Percentiles rank a stretch among this genome's conserved stretches.
phyloP scores from a whole-genome alignment of 2,797 vertebrate genomes.

The Apogon hyalosoma region DNA sequence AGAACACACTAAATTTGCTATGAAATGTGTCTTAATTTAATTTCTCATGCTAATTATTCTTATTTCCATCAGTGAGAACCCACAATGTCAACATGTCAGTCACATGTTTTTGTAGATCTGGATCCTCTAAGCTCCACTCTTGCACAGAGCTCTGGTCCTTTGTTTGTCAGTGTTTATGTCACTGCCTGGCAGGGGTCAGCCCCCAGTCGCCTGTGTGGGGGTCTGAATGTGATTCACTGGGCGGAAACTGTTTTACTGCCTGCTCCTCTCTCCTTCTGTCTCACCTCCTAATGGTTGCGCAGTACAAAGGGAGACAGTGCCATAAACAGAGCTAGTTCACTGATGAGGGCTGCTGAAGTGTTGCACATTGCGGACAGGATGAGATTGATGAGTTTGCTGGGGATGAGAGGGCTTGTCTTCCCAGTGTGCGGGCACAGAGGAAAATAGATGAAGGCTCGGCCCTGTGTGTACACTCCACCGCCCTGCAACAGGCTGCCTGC shows the following conservation, averaged over 20 bases:
- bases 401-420: constrained; percentile 53
- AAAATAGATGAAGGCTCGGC: constrained; percentile 15
- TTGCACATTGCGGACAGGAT: constrained; percentile 50
- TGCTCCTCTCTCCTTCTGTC: constrained; percentile 72
- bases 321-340: constrained; percentile 71
- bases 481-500: constrained; percentile 63
- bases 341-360: constrained; percentile 73
- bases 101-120: constrained; percentile 36
- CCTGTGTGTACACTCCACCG: constrained; percentile 23
- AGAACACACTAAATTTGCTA: constrained; percentile 16
- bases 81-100: constrained; percentile 22
- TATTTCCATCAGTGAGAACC: constrained; percentile 17
- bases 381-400: constrained; percentile 66
- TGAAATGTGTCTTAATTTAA: constrained; percentile 16
- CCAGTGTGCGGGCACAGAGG: constrained; percentile 32
- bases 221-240: constrained; percentile 84
- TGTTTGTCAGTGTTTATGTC: constrained; percentile 81
- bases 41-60: background rate
- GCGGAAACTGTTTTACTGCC: constrained; percentile 83
- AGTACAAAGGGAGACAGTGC: constrained; percentile 75
- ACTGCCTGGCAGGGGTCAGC: constrained; percentile 80
- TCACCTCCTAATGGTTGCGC: constrained; percentile 65
- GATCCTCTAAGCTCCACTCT: constrained; percentile 54
- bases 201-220: constrained; percentile 73
- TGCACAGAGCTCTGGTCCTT: constrained; percentile 66